Percentiles rank a stretch among this genome's conserved stretches.
Evolutionary conservation across 2,797 vertebrate species (phyloP).

Genomic region (Zenarchopterus dispar): DNA sequence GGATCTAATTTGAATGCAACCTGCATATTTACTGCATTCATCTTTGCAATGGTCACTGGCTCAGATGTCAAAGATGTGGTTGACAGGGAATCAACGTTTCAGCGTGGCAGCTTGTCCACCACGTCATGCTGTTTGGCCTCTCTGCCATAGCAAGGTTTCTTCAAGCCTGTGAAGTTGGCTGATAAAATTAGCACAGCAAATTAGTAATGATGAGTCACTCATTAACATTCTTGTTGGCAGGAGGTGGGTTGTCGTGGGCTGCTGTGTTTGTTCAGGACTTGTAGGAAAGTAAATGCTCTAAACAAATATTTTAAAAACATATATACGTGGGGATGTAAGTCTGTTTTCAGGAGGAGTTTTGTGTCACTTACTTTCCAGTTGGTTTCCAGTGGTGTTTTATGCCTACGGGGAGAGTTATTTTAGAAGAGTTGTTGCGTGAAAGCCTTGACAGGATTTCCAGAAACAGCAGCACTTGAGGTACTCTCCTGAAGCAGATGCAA

Average conservation of each 20-base stretch:
- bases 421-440: no score
- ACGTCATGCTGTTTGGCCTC: conserved; percentile 38
- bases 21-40: no score
- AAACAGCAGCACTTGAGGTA: no score
- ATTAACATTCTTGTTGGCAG: conserved; percentile 67
- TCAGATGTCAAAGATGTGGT: no score
- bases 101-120: no score
- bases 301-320: conserved; percentile 23
- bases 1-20: not conserved
- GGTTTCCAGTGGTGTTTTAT: no score
- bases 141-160: conserved; percentile 44
- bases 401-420: no score
- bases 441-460: no score
- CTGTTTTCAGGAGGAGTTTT: conserved; percentile 29
- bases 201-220: conserved; percentile 71
- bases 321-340: conserved; percentile 15
- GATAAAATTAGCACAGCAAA: conserved; percentile 72
- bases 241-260: conserved; percentile 50
- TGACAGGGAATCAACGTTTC: no score
- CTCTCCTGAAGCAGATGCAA: no score
- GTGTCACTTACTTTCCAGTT: not conserved
- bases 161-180: conserved; percentile 49
- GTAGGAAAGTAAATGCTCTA: conserved; percentile 33
- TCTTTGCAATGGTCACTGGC: no score
- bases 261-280: conserved; percentile 48